Conservation (phyloP, 2,113 vertebrate genomes). For the Cavia aperea region DNA sequence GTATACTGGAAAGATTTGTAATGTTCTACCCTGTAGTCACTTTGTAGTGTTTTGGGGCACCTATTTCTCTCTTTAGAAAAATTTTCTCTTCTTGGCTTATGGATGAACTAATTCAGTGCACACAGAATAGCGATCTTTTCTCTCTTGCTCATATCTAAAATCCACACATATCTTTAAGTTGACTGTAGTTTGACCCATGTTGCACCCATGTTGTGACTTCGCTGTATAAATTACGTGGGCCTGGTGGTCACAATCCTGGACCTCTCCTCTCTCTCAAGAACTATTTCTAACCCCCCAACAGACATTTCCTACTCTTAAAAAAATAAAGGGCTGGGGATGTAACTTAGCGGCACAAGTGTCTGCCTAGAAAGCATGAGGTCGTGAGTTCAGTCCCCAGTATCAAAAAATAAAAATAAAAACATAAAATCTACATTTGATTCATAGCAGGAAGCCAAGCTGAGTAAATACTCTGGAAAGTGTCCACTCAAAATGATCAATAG, state of each 20-base stretch:
- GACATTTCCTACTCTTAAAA: not conserved
- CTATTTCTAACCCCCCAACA: not conserved
- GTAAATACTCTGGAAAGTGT: slow-evolving; percentile 52
- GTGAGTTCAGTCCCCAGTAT: too few relatives aligned
- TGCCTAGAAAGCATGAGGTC: too few relatives aligned
- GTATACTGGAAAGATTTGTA: not conserved
- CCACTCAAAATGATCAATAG: not conserved
- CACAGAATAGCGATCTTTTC: not conserved
- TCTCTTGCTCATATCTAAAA: slow-evolving; percentile 1
- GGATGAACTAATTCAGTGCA: slow-evolving; percentile 7
- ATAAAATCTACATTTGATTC: slow-evolving; percentile 34
- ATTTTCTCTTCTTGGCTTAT: not conserved
- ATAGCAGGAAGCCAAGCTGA: slow-evolving; percentile 43
- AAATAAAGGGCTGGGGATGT: not conserved
- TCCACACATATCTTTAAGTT: not conserved
- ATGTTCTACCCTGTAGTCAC: slow-evolving; percentile 32
- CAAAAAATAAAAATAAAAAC: not conserved
- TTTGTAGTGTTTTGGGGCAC: slow-evolving; percentile 36
- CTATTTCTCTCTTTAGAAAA: slow-evolving; percentile 48
- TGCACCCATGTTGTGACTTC: not conserved
- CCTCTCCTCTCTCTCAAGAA: not conserved
- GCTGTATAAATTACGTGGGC: not conserved
- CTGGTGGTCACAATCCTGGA: not conserved
- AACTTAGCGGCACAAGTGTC: too few relatives aligned
- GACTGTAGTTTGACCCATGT: not conserved